Percentiles rank a stretch among this genome's conserved stretches.
Evolutionary conservation across 2,888 invertebrate species (phyloP).

Genomic region (Gastracanthus pulcherrimus): DNA sequence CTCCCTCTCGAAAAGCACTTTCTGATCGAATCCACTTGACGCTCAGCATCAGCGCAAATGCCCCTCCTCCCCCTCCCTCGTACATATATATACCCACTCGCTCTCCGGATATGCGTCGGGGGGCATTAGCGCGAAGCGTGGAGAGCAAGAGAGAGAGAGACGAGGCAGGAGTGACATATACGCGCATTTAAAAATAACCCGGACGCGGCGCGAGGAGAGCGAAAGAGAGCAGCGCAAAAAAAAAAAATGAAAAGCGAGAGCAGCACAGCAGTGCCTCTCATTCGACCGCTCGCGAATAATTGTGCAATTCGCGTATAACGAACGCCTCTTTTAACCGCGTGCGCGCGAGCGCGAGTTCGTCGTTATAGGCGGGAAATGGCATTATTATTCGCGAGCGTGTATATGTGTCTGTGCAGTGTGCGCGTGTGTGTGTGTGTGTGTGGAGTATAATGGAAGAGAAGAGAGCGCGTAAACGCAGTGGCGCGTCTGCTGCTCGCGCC

Average conservation of each 20-base stretch:
- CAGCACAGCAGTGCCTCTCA: slow-evolving; percentile 11
- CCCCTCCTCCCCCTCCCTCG: neutral
- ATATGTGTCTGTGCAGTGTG: neutral
- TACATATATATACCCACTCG: neutral
- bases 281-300: slow-evolving; percentile 21
- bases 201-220: neutral
- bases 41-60: neutral
- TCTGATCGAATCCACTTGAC: slow-evolving; percentile 19
- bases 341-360: neutral
- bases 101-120: neutral
- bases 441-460: neutral
- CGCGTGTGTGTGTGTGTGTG: neutral
- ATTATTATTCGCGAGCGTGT: slow-evolving; percentile 28
- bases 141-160: neutral
- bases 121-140: slow-evolving; percentile 19
- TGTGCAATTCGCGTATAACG: slow-evolving; percentile 39
- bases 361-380: slow-evolving; percentile 10
- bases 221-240: too few relatives aligned
- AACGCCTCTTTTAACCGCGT: slow-evolving; percentile 8
- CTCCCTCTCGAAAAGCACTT: neutral
- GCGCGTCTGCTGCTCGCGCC: neutral
- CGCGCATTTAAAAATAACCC: slow-evolving; percentile 50
- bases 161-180: slow-evolving; percentile 24
- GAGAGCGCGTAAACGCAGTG: slow-evolving; percentile 2
- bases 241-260: slow-evolving; percentile 40